Percentiles rank a stretch among this genome's conserved stretches.
These are phyloP conservation scores for Cotesia typhae DNA, from an alignment of 1,140 invertebrate genomes.

Conservation along the genomic window DNA sequence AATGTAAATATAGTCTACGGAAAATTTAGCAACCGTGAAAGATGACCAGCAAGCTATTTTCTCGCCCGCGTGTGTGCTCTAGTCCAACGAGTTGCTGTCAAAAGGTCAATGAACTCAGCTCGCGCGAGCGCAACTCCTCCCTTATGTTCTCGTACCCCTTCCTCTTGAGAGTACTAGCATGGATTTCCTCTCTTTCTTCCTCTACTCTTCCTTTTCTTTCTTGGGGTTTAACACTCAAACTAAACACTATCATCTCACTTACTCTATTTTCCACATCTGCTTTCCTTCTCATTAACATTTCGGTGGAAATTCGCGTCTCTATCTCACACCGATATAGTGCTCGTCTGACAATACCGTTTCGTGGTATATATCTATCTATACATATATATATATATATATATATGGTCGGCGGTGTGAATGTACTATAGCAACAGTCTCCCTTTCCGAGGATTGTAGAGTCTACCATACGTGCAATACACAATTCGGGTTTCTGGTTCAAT, in stretches of 20 bases:
- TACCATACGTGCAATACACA: conserved; percentile 3
- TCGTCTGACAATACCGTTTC: too few species aligned
- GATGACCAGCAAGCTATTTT: conserved; percentile 12
- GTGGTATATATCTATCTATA: neutral
- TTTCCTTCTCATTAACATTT: neutral
- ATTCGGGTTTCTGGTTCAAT: conserved; percentile 30
- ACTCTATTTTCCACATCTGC: neutral
- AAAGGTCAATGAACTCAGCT: conserved; percentile 25
- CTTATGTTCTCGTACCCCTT: neutral
- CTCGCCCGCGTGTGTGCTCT: conserved; percentile 13
- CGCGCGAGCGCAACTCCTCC: conserved; percentile 23
- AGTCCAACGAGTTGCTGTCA: conserved; percentile 9
- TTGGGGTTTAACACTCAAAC: too few species aligned
- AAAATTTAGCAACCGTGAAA: conserved; percentile 5
- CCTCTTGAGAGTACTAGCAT: too few species aligned
- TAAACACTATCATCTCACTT: neutral
- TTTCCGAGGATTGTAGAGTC: neutral
- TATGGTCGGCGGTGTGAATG: neutral
- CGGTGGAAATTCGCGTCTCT: too few species aligned
- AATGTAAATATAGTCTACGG: neutral
- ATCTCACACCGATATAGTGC: too few species aligned
- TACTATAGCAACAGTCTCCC: neutral
- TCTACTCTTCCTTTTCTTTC: neutral
- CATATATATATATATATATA: neutral
- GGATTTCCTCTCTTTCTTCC: neutral